A percentile compares a stretch with the other conserved stretches of the same genome.
Conservation (phyloP, 2,797 vertebrate genomes). For the Acipenser oxyrinchus region DNA sequence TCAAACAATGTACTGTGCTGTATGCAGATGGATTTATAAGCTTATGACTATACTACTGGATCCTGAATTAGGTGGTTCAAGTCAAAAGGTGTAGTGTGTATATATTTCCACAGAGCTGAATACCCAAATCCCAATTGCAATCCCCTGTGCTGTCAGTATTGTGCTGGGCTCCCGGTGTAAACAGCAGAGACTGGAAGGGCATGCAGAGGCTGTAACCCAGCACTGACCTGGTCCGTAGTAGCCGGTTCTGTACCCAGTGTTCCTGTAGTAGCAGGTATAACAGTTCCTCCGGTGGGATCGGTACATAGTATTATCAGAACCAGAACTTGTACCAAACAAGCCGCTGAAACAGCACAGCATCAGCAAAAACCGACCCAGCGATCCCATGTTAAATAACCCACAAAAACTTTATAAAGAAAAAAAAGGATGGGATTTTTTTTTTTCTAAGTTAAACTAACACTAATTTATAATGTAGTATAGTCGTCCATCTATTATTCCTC, state of each 20-base stretch:
- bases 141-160: neutral
- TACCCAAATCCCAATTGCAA: neutral
- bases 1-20: too few relatives aligned
- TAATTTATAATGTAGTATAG: too few relatives aligned
- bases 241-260: slow-evolving; percentile 43
- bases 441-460: too few relatives aligned
- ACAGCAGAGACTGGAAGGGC: slow-evolving; percentile 27
- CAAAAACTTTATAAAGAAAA: neutral
- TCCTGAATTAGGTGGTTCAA: too few relatives aligned
- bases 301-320: slow-evolving; percentile 47
- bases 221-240: slow-evolving; percentile 61
- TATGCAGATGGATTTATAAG: too few relatives aligned
- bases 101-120: too few relatives aligned
- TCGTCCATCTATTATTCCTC: too few relatives aligned
- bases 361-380: neutral
- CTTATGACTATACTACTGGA: too few relatives aligned
- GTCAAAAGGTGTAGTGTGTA: too few relatives aligned
- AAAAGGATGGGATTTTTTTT: too few relatives aligned
- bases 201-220: slow-evolving; percentile 3
- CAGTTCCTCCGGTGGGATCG: slow-evolving; percentile 69
- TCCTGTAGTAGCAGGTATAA: slow-evolving; percentile 66
- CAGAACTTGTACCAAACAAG: slow-evolving; percentile 36
- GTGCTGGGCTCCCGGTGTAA: too few relatives aligned
- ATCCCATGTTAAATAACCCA: slow-evolving; percentile 32
- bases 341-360: slow-evolving; percentile 37